phyloP scores from a whole-genome alignment of 2,113 vertebrate species.

The Prolemur simus region DNA sequence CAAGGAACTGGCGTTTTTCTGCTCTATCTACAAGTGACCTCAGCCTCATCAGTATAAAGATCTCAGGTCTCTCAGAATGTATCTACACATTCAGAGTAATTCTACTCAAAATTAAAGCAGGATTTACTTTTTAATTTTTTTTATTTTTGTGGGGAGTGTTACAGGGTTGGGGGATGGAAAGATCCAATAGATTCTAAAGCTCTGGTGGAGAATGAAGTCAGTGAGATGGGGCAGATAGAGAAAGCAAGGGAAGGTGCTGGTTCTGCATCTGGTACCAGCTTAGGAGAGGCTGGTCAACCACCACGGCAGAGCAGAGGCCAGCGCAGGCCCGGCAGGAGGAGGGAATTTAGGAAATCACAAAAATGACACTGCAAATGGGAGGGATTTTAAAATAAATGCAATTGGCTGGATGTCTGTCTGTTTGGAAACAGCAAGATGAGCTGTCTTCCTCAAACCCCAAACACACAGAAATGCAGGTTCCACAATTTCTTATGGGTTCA shows the following conservation, averaged over 20 bases:
- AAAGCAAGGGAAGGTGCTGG: rapidly evolving
- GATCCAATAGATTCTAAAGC: neutral
- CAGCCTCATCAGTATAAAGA: neutral
- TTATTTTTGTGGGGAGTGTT: no score
- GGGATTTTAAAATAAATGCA: neutral
- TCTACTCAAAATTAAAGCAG: neutral
- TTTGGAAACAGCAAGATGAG: neutral
- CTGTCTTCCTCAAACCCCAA: neutral
- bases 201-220: neutral
- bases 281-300: neutral
- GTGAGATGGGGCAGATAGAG: neutral
- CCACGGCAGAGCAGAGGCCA: rapidly evolving
- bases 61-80: neutral
- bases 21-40: neutral
- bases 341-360: no score
- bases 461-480: no score
- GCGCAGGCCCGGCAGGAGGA: rapidly evolving
- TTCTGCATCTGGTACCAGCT: rapidly evolving
- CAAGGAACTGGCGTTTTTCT: neutral
- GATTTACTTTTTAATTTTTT: neutral
- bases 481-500: neutral
- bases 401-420: rapidly evolving
- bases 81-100: neutral
- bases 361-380: rapidly evolving
- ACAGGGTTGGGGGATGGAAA: neutral